These are phyloP conservation scores for Crocodylus rhombifer DNA, from an alignment of 2,797 vertebrate genomes.

Conservation along the genomic window DNA sequence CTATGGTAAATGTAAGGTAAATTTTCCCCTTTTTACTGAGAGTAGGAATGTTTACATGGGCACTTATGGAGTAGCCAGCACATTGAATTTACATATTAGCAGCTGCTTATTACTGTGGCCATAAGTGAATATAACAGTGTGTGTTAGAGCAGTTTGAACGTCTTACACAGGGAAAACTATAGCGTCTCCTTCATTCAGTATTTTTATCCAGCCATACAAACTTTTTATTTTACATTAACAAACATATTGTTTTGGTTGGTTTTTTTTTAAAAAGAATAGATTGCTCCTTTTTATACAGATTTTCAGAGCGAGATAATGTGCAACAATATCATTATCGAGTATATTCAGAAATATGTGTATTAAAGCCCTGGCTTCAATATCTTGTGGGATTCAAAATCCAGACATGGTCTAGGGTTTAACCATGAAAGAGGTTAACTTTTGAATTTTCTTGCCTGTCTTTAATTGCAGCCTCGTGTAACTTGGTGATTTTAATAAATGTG, in stretches of 20 bases:
- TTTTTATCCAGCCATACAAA: conserved; percentile 15
- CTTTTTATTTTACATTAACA: conserved; percentile 23
- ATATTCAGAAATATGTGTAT: conserved; percentile 13
- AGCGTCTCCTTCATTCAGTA: neutral
- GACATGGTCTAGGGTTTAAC: neutral
- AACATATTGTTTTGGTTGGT: conserved; percentile 4
- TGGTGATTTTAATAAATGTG: conserved; percentile 2
- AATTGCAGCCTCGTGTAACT: conserved; percentile 25
- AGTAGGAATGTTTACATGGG: too few relatives aligned
- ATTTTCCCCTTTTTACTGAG: too few relatives aligned
- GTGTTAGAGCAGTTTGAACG: conserved; percentile 22
- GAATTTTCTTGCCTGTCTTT: conserved; percentile 29
- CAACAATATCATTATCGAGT: conserved; percentile 21
- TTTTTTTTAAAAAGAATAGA: neutral
- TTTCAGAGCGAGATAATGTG: neutral
- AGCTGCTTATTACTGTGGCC: too few relatives aligned
- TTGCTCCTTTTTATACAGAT: conserved; percentile 8
- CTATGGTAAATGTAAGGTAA: too few relatives aligned
- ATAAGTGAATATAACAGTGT: neutral
- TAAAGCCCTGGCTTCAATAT: neutral
- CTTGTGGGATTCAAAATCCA: conserved; percentile 5
- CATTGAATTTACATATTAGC: too few relatives aligned
- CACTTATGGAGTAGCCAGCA: too few relatives aligned
- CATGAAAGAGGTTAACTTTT: neutral
- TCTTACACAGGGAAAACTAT: neutral